Evolutionary conservation across 2,888 invertebrate species (phyloP).

Genomic region (Pyralis farinalis): DNA sequence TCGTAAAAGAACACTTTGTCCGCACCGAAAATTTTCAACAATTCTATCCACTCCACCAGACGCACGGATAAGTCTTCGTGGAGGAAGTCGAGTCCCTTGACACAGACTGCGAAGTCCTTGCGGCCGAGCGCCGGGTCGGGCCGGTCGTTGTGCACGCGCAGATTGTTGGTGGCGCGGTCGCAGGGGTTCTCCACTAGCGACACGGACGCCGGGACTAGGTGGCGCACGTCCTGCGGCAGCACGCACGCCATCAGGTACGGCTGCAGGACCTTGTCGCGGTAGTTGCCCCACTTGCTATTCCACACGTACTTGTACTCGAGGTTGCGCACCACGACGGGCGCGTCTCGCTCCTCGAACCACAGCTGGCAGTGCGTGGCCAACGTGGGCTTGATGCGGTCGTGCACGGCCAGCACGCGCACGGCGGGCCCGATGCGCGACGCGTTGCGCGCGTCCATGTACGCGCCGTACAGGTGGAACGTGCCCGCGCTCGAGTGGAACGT

Average conservation of each 20-base stretch:
- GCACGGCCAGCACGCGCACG: constrained; percentile 92
- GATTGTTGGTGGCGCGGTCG: constrained; percentile 91
- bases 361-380: constrained; percentile 92
- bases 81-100: constrained; percentile 95
- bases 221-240: constrained; percentile 87
- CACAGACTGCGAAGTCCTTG: constrained; percentile 94
- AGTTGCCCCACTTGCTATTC: constrained; percentile 97
- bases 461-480: constrained; percentile 95
- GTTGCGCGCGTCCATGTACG: constrained; percentile 91
- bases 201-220: constrained; percentile 89
- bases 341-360: constrained; percentile 92
- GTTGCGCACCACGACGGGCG: constrained; percentile 89
- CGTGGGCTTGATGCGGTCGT: constrained; percentile 92
- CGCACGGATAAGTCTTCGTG: constrained; percentile 95
- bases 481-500: constrained; percentile 90
- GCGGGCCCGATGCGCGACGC: constrained; percentile 90
- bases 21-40: constrained; percentile 91
- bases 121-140: constrained; percentile 79
- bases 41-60: constrained; percentile 96
- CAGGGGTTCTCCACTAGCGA: constrained; percentile 92
- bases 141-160: constrained; percentile 90
- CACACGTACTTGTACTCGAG: constrained; percentile 96
- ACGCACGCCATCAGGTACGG: constrained; percentile 95
- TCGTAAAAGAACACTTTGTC: constrained; percentile 96
- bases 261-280: constrained; percentile 94